Evolutionary conservation across 2,888 invertebrate species (phyloP), one percentile per base, ranked within the genome.

Genomic region (Neoitamus cyanurus): DNA sequence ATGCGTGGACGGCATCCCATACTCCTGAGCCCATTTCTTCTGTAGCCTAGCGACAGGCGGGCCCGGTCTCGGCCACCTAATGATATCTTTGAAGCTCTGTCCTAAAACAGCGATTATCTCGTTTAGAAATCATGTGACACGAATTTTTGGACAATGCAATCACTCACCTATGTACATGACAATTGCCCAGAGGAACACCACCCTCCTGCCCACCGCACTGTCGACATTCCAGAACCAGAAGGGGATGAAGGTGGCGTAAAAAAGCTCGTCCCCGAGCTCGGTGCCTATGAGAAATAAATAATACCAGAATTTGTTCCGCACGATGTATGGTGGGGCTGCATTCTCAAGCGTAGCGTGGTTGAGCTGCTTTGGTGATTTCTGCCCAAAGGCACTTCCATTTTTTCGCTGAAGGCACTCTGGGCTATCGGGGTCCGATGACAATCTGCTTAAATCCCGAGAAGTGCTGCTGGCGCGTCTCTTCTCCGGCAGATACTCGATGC

Each of bases 191-290:
- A 97, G 94, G 9, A 96, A 92, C 11, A 97, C 94, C 20, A 97
- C 94, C 90, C 97, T 93, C 87, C 98, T 92, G 13, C 96, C 96
- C 2, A 97, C 96, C 34, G 95, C 95, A 25, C 96, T 96, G 91
- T 98, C 98, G 85, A 98, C 93, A 91, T 98, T 98, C 98, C 98
- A 98, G 89, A 97, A 96, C 95, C 97, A 97, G 90, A 97, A 97
- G 0, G 98, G 97, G 89, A 97, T 97, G 89, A 97, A 97, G n/a
- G 94, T 93, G 1, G 96, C 94, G 91, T 98, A 98, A 91, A 98
- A 98, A 86, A 95, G 93, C 92, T 98, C 98, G 91, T 98, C 97
- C 0, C 98, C 98, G 25, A 98, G 91, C 86, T 95, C 95, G 0
- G 97, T 97, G 20, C 97, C 97, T 89, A 97, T 93, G 25, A 94